Percentiles rank a stretch among this genome's conserved stretches.
Evolutionary conservation across 2,797 vertebrate species (phyloP).

Genomic region (Staurois parvus): DNA sequence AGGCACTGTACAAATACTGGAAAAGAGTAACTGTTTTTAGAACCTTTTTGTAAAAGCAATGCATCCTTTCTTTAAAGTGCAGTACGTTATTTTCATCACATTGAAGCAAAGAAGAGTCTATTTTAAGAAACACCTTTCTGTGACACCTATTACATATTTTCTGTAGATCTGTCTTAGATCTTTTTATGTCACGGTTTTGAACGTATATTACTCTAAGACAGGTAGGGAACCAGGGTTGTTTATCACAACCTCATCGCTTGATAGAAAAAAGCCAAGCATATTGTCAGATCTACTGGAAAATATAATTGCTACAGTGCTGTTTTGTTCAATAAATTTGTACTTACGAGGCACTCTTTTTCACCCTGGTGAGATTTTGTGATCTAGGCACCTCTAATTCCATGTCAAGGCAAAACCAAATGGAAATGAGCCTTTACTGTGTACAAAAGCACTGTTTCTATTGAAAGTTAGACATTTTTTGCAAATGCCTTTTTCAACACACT

Average conservation of each 20-base stretch:
- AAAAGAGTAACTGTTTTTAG: no score
- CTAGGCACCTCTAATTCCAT: no score
- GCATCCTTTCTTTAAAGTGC: no score
- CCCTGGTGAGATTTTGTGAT: no score
- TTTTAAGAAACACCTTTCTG: conserved; percentile 47
- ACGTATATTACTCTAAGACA: conserved; percentile 28
- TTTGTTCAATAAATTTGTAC: not conserved
- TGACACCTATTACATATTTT: conserved; percentile 32
- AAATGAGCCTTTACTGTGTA: no score
- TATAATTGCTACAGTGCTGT: not conserved
- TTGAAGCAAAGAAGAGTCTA: not conserved
- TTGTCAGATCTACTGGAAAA: conserved; percentile 18
- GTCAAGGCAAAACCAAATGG: no score
- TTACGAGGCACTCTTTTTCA: not conserved
- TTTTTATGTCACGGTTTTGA: conserved; percentile 30
- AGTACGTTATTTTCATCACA: conserved; percentile 19
- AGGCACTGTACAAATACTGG: no score
- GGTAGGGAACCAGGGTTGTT: conserved; percentile 20
- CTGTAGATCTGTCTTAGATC: conserved; percentile 26
- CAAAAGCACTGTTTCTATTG: not conserved
- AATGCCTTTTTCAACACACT: not conserved
- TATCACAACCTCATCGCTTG: conserved; percentile 23
- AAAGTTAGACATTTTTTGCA: not conserved
- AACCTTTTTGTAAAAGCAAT: no score
- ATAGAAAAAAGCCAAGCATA: conserved; percentile 7